Percentiles rank a stretch among this genome's conserved stretches.
These are phyloP conservation scores for Stomorhina lunata DNA, from an alignment of 2,888 invertebrate species.

Conservation along the genomic window DNA sequence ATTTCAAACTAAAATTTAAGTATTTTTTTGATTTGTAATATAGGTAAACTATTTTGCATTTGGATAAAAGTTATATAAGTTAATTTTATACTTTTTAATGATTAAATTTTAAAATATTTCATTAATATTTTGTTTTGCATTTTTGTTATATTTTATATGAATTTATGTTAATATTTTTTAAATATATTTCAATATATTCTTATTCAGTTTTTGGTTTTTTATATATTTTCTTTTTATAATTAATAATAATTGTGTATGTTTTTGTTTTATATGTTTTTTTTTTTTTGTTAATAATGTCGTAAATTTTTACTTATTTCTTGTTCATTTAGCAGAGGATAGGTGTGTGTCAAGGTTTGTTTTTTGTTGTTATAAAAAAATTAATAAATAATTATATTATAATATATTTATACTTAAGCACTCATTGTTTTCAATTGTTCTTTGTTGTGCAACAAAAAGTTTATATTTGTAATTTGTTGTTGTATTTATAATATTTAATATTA, in stretches of 20 bases:
- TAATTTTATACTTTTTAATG: slow-evolving; percentile 21
- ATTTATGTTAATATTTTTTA: neutral
- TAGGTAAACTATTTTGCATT: neutral
- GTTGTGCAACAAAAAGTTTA: slow-evolving; percentile 2
- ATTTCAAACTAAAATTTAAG: too few species aligned
- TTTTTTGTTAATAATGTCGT: neutral
- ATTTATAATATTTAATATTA: neutral
- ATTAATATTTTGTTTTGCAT: too few species aligned
- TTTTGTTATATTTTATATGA: neutral
- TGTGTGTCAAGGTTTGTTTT: neutral
- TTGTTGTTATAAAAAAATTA: neutral
- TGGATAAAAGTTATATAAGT: neutral
- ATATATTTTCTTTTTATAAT: slow-evolving; percentile 5
- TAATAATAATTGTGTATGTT: slow-evolving; percentile 40
- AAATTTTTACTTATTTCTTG: neutral
- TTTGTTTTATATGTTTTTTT: neutral
- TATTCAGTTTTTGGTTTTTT: slow-evolving; percentile 52
- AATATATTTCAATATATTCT: slow-evolving; percentile 9
- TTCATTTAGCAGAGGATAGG: neutral
- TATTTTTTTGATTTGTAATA: too few species aligned
- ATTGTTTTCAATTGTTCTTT: slow-evolving; percentile 20
- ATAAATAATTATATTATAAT: slow-evolving; percentile 30
- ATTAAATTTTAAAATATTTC: neutral
- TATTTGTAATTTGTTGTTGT: neutral
- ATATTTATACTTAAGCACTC: slow-evolving; percentile 41